Percentiles rank a stretch among this genome's conserved stretches.
Evolutionary conservation across 2,888 invertebrate species (phyloP).

Genomic region (Eucriotettix oculatus): DNA sequence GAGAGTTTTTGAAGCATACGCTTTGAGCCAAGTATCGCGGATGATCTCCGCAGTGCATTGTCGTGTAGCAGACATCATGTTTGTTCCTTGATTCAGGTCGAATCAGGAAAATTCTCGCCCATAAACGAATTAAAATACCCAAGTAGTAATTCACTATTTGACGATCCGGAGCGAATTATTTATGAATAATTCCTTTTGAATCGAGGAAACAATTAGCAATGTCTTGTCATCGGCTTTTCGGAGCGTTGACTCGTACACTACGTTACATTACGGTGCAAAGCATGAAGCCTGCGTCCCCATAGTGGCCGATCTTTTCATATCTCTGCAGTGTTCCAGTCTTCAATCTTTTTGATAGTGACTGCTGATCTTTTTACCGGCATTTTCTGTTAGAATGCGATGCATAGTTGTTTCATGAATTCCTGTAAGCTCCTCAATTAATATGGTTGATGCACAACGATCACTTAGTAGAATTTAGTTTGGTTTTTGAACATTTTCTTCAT

Average conservation of each 20-base stretch:
- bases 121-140: no score
- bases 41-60: not conserved
- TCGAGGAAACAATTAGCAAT: not conserved
- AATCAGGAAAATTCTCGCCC: no score
- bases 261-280: not conserved
- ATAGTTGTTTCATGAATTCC: not conserved
- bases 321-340: not conserved
- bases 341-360: not conserved
- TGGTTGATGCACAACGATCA: not conserved
- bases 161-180: not conserved
- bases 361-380: not conserved
- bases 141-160: not conserved
- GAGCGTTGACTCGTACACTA: not conserved
- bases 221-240: not conserved
- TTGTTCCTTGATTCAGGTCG: not conserved
- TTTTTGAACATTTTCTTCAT: not conserved
- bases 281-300: not conserved
- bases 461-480: not conserved
- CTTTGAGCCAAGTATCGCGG: not conserved
- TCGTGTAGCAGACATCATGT: not conserved
- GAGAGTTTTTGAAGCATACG: not conserved
- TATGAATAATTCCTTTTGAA: not conserved
- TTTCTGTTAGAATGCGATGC: not conserved
- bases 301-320: not conserved
- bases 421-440: not conserved